phyloP scores from a whole-genome alignment of 1,140 invertebrate genomes.

The Scaptomyza pallida region DNA sequence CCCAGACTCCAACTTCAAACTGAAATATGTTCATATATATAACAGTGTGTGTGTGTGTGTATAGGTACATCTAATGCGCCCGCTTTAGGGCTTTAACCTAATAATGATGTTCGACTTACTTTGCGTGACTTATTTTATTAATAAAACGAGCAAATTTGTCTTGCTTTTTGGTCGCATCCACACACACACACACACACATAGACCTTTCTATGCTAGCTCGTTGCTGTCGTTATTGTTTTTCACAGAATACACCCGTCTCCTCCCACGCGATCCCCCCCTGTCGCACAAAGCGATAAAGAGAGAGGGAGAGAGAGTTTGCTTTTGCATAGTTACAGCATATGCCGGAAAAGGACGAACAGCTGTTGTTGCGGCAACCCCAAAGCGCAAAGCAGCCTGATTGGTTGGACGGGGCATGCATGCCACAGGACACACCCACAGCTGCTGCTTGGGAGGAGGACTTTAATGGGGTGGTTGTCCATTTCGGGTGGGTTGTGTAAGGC shows the following conservation, averaged over 20 bases:
- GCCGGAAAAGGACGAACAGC: conserved; percentile 46
- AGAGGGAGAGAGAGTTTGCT: neutral
- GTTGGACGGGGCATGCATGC: conserved; percentile 8
- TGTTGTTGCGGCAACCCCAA: conserved; percentile 27
- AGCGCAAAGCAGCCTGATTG: conserved; percentile 37
- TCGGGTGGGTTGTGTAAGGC: conserved; percentile 48
- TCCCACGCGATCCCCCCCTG: conserved; percentile 9
- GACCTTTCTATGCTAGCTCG: conserved; percentile 13
- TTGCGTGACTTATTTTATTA: conserved; percentile 83
- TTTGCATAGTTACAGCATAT: conserved; percentile 1
- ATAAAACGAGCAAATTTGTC: conserved; percentile 83
- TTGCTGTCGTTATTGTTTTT: conserved; percentile 44
- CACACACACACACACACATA: neutral
- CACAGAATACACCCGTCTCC: neutral
- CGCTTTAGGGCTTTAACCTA: conserved; percentile 82
- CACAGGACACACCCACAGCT: conserved; percentile 58
- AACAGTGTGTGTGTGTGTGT: neutral
- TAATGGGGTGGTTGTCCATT: conserved; percentile 3
- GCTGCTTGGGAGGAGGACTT: neutral
- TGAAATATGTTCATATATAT: conserved; percentile 2
- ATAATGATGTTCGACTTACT: conserved; percentile 82
- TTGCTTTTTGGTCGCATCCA: conserved; percentile 75
- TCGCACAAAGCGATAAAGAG: neutral
- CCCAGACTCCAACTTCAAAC: neutral
- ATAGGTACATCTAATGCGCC: conserved; percentile 60